These are phyloP conservation scores for Drosophila sucinea DNA, from an alignment of 1,140 invertebrate species.

Conservation along the genomic window DNA sequence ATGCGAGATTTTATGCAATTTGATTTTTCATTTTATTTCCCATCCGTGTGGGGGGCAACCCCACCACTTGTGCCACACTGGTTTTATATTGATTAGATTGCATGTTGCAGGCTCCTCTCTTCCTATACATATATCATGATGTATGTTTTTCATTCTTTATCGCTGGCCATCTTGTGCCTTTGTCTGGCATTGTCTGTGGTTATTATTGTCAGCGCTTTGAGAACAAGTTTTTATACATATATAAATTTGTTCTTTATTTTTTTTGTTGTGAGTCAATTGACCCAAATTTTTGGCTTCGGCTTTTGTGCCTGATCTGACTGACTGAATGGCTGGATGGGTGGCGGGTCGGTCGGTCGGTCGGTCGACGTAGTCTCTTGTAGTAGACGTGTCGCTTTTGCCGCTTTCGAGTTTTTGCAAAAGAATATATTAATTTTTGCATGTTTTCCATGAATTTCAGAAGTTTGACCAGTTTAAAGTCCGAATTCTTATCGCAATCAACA, in stretches of 20 bases:
- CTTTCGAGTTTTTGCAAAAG: constrained; percentile 23
- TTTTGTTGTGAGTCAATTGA: constrained; percentile 55
- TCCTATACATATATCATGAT: not conserved
- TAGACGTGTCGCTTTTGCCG: constrained; percentile 54
- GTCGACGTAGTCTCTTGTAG: constrained; percentile 32
- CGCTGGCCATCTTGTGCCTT: constrained; percentile 25
- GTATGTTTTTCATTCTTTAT: constrained; percentile 29
- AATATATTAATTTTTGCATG: constrained; percentile 5
- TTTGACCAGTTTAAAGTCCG: not conserved
- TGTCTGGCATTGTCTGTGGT: constrained; percentile 26
- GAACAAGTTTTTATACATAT: constrained; percentile 53
- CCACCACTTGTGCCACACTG: not conserved
- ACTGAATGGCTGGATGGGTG: not conserved
- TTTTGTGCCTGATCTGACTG: constrained; percentile 41
- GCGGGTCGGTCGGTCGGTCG: not conserved
- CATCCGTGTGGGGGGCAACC: not conserved
- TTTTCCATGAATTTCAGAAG: no score
- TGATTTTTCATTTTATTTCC: constrained; percentile 19
- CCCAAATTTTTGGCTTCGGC: constrained; percentile 49
- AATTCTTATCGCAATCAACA: no score
- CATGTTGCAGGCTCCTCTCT: constrained; percentile 6
- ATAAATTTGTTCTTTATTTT: constrained; percentile 31
- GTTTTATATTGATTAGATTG: constrained; percentile 6
- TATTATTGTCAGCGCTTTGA: constrained; percentile 54
- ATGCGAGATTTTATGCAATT: constrained; percentile 38